Evolutionary conservation across 2,888 invertebrate genomes (phyloP), one percentile per base, ranked within the genome.

Genomic region (Palloptera scutellata): DNA sequence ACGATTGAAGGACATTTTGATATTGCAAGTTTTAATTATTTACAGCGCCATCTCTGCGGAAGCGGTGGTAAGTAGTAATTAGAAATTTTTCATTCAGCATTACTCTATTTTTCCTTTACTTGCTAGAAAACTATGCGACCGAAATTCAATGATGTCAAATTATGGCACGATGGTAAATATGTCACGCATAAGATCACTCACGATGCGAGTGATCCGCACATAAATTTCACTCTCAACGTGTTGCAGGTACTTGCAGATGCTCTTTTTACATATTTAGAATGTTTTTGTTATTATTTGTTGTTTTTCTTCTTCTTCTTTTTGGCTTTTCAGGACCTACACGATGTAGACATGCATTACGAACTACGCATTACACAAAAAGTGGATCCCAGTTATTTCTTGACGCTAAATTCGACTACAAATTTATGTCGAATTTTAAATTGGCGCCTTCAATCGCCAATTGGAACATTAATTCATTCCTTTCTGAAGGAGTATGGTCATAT

Each of bases 121-220:
- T n/a, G n/a, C n/a, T 59, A 84, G 83, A 83, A 81, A 83, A 76
- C 82, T 64, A 71, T 84, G 72, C 78, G 82, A 2, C 81, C 83
- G 43, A 81, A 78, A 67, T 78, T 82, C 42, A 81, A 81, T 45
- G 79, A 79, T 0, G 71, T 77, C 2, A 78, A 79, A 15, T n/a
- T 79, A 0, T 83, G 83, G 84, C 81, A 78, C 66, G 83, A 83
- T 30, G 80, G 82, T 41, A 77, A 77, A 54, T 68, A 75, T 54
- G 55, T 82, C 1, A 76, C 75, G 40, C 83, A 81, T 67, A 74
- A 75, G 30, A 69, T 82, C 4, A 70, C 74, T n/a, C 77, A 78
- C 52, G 83, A 83, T 66, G 60, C 71, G 48, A 63, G 62, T 2
- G 83, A 81, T 73, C 83, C 84, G 0, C 81, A 83, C 65, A 61